phyloP scores from a whole-genome alignment of 2,113 vertebrate genomes.

The Burhinus oedicnemus region DNA sequence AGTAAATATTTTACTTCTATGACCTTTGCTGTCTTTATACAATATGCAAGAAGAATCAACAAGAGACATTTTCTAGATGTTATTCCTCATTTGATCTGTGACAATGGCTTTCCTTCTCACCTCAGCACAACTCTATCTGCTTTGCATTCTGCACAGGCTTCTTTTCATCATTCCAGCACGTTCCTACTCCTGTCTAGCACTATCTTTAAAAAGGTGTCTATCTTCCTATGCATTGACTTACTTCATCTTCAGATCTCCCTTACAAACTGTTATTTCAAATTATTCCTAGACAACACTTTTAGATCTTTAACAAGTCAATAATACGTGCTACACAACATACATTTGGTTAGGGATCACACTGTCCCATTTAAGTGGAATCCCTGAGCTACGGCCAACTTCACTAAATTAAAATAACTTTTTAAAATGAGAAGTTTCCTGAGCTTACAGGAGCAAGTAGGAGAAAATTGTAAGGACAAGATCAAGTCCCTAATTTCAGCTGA shows the following conservation, averaged over 20 bases:
- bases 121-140: neutral
- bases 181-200: neutral
- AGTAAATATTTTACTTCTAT: neutral
- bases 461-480: neutral
- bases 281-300: neutral
- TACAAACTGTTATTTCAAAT: neutral
- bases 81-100: neutral
- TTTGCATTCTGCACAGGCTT: neutral
- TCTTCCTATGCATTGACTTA: neutral
- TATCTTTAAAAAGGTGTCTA: neutral
- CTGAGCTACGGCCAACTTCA: neutral
- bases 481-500: neutral
- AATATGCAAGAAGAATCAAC: neutral
- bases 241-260: neutral
- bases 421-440: neutral
- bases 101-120: neutral
- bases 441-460: neutral
- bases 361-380: neutral
- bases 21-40: neutral
- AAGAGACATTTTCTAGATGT: neutral
- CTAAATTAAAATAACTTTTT: neutral
- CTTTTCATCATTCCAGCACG: neutral
- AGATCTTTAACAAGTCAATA: neutral
- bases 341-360: neutral
- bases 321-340: rapidly evolving